These are phyloP conservation scores for Sinopyrophorus schimmeli DNA, from an alignment of 2,888 invertebrate genomes.

Conservation along the genomic window DNA sequence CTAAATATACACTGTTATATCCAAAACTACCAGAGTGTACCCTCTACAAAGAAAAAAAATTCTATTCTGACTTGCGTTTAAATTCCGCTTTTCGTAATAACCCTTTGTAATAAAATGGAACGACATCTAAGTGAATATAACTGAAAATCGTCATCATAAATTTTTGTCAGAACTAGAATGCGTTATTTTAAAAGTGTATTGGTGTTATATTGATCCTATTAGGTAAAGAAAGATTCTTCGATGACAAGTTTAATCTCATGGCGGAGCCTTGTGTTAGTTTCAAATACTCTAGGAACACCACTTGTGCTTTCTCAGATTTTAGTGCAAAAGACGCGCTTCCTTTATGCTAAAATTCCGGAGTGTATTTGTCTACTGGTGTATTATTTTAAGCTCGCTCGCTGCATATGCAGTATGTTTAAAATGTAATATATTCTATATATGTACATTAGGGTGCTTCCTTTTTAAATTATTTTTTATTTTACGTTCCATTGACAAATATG, in stretches of 20 bases:
- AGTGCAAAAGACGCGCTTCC: slow-evolving; percentile 17
- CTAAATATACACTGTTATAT: slow-evolving; percentile 45
- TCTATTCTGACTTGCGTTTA: slow-evolving; percentile 16
- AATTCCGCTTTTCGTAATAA: slow-evolving; percentile 10
- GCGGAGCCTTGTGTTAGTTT: slow-evolving; percentile 28
- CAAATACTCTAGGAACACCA: slow-evolving; percentile 22
- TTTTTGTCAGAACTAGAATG: neutral
- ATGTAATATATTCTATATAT: no score
- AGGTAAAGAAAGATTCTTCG: slow-evolving; percentile 32
- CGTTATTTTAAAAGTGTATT: slow-evolving; percentile 28
- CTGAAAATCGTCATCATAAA: neutral
- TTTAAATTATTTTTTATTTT: no score
- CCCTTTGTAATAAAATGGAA: neutral
- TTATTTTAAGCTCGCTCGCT: no score
- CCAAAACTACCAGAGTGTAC: slow-evolving; percentile 20
- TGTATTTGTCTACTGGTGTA: no score
- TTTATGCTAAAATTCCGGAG: slow-evolving; percentile 21
- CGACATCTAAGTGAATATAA: neutral
- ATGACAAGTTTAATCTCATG: slow-evolving; percentile 37
- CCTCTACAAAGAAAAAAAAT: slow-evolving; percentile 23
- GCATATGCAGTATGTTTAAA: neutral
- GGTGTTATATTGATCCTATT: slow-evolving; percentile 37
- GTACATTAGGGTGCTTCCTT: no score
- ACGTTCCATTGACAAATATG: no score
- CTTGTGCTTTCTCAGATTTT: slow-evolving; percentile 31